phyloP scores from a whole-genome alignment of 2,113 vertebrate species.

The Numida meleagris region DNA sequence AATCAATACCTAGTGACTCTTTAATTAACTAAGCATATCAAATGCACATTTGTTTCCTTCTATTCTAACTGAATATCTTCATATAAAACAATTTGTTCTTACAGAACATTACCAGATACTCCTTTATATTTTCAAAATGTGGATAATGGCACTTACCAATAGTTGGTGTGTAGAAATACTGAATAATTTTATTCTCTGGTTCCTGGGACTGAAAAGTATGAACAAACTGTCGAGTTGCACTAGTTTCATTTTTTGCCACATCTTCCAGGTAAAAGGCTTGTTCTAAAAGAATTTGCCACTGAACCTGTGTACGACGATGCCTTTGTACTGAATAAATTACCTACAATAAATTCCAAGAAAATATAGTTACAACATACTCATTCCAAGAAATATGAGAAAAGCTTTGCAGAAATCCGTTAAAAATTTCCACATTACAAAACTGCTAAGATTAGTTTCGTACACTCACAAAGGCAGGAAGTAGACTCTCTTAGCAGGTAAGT shows the following conservation, averaged over 20 bases:
- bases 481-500: not conserved
- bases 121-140: not conserved
- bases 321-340: slow-evolving; percentile 91
- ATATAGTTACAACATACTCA: not conserved
- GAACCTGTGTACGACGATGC: slow-evolving; percentile 86
- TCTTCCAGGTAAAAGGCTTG: slow-evolving; percentile 92
- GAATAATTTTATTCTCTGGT: slow-evolving; percentile 80
- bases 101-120: not conserved
- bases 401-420: not conserved
- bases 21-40: not conserved
- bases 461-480: not conserved
- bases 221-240: slow-evolving; percentile 80
- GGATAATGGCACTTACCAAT: slow-evolving; percentile 80
- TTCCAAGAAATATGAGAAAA: not conserved
- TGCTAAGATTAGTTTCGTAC: not conserved
- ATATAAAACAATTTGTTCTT: not conserved
- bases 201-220: slow-evolving; percentile 83
- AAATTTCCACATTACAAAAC: not conserved
- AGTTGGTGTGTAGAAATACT: slow-evolving; percentile 86
- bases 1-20: not conserved
- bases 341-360: slow-evolving; percentile 64
- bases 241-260: slow-evolving; percentile 87
- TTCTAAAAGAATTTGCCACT: slow-evolving; percentile 89
- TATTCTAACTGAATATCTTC: not conserved
- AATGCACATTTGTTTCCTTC: not conserved